Evolutionary conservation across 2,888 invertebrate genomes (phyloP).

Genomic region (Strigamia transsilvanica): DNA sequence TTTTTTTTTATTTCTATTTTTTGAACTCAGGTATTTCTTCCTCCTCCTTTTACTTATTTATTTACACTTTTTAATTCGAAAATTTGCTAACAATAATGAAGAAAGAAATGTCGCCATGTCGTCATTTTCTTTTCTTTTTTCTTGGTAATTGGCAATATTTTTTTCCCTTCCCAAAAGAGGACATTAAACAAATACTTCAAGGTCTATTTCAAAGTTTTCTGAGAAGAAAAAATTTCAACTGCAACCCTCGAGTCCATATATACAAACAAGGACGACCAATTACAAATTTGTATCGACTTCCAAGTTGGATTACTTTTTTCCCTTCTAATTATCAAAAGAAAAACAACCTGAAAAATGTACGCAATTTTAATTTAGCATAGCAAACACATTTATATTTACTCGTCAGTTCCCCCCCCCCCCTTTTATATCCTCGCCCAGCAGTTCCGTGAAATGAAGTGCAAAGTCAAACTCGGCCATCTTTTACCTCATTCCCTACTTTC

Average conservation of each 20-base stretch:
- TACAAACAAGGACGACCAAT: not conserved
- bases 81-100: not conserved
- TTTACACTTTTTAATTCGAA: not conserved
- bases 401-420: not conserved
- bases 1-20: slow-evolving; percentile 21
- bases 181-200: not conserved
- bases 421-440: not conserved
- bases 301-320: not conserved
- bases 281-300: not conserved
- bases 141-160: too few relatives aligned
- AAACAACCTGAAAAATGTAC: too few relatives aligned
- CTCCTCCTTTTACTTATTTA: not conserved
- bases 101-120: not conserved
- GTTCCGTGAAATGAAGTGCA: not conserved
- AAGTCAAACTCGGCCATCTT: not conserved
- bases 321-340: too few relatives aligned
- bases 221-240: not conserved
- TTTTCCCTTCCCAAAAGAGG: too few relatives aligned
- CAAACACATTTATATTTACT: too few relatives aligned
- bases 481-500: slow-evolving; percentile 8
- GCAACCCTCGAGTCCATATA: too few relatives aligned
- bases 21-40: slow-evolving; percentile 28
- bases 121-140: too few relatives aligned
- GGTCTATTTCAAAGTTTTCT: not conserved
- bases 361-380: too few relatives aligned